phyloP scores from a whole-genome alignment of 2,797 vertebrate genomes.

The Argyrosomus regius region DNA sequence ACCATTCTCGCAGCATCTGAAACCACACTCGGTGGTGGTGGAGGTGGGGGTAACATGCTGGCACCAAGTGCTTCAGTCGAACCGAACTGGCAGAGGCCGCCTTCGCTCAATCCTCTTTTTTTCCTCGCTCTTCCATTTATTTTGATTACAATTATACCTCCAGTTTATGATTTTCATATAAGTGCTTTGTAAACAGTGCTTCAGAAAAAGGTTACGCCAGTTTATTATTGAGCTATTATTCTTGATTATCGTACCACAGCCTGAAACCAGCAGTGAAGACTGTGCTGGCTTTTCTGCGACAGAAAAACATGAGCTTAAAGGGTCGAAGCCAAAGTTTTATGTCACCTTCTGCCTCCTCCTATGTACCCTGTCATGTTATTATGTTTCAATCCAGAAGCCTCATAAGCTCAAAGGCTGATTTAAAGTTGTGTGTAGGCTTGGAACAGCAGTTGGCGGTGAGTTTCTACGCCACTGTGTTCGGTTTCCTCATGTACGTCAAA shows the following conservation, averaged over 20 bases:
- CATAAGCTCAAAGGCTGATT: background rate
- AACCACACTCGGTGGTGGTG: conserved; percentile 47
- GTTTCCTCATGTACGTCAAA: too few species aligned
- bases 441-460: too few species aligned
- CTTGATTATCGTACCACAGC: conserved; percentile 30
- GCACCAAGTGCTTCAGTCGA: conserved; percentile 42
- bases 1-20: conserved; percentile 43
- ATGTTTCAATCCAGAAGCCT: background rate
- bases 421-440: too few species aligned
- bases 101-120: conserved; percentile 24
- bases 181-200: conserved; percentile 36
- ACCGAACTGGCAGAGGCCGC: conserved; percentile 41
- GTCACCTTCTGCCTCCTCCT: background rate
- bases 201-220: conserved; percentile 26
- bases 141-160: conserved; percentile 50
- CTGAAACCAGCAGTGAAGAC: conserved; percentile 16
- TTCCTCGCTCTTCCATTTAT: conserved; percentile 45
- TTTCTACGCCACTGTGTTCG: too few species aligned
- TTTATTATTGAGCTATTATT: conserved; percentile 48
- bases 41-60: conserved; percentile 46
- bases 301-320: too few species aligned
- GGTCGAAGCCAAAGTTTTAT: too few species aligned
- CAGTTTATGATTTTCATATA: conserved; percentile 34
- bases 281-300: too few species aligned
- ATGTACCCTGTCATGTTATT: background rate